Evolutionary conservation across 2,888 invertebrate species (phyloP).

Genomic region (Chloroclysta siterata): DNA sequence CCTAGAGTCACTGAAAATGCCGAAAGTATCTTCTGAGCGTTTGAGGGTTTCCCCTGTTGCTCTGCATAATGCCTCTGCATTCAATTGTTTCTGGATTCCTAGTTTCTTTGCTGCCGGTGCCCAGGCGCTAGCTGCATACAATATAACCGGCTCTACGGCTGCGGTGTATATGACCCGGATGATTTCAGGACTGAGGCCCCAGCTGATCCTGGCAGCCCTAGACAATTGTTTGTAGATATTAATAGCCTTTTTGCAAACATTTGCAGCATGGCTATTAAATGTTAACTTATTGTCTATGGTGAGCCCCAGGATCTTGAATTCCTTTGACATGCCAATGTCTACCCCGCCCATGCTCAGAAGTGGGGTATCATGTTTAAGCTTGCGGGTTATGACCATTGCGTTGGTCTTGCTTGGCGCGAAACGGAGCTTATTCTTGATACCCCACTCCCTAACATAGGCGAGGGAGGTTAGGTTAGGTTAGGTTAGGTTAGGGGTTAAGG

Average conservation of each 20-base stretch:
- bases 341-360: too few relatives aligned
- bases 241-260: neutral
- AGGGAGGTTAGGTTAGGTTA: too few relatives aligned
- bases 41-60: neutral
- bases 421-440: neutral
- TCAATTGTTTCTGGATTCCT: too few relatives aligned
- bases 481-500: too few relatives aligned
- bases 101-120: neutral
- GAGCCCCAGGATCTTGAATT: neutral
- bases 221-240: conserved; percentile 4
- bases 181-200: conserved; percentile 1
- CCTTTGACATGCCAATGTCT: neutral
- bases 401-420: too few relatives aligned
- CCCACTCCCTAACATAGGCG: neutral
- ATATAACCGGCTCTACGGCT: neutral
- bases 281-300: neutral
- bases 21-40: too few relatives aligned
- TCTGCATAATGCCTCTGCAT: too few relatives aligned
- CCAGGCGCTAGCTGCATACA: neutral
- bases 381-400: too few relatives aligned
- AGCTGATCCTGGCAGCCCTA: neutral
- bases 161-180: neutral
- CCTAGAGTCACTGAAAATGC: too few relatives aligned
- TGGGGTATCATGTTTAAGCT: too few relatives aligned
- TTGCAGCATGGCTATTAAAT: neutral